phyloP scores from a whole-genome alignment of 2,113 vertebrate species.

The Hydropotes inermis region DNA sequence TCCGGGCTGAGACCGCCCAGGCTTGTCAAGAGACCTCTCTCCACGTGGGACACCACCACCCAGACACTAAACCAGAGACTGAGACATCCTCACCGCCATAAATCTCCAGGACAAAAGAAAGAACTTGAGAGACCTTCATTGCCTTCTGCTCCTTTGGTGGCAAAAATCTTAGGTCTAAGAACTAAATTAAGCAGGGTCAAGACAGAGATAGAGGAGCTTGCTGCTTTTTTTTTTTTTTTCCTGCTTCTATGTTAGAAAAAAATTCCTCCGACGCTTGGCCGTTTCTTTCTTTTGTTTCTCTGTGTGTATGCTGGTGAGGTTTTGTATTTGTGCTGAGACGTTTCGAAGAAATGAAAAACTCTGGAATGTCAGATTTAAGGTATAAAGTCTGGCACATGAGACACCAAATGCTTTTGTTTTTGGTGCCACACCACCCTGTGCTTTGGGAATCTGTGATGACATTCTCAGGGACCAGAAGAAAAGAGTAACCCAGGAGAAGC shows the following conservation, averaged over 20 bases:
- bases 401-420: conserved; percentile 10
- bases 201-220: not conserved
- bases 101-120: conserved; percentile 9
- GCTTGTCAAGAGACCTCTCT: conserved; percentile 52
- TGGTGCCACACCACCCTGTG: not conserved
- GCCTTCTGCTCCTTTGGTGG: not conserved
- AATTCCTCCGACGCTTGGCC: not conserved
- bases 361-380: not conserved
- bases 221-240: not conserved
- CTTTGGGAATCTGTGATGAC: not conserved
- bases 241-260: not conserved
- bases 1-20: conserved; percentile 6
- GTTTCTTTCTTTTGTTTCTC: not conserved
- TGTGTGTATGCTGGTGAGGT: not conserved
- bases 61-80: not conserved
- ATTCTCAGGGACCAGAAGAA: not conserved
- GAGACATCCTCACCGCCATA: not conserved
- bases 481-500: not conserved
- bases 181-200: not conserved
- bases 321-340: not conserved
- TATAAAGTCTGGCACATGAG: not conserved
- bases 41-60: not conserved
- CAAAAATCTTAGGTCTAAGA: not conserved
- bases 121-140: not conserved
- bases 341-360: not conserved